Base-by-base conservation (phyloP, 2,888 invertebrate species). In the Geophilus truncorum region DNA sequence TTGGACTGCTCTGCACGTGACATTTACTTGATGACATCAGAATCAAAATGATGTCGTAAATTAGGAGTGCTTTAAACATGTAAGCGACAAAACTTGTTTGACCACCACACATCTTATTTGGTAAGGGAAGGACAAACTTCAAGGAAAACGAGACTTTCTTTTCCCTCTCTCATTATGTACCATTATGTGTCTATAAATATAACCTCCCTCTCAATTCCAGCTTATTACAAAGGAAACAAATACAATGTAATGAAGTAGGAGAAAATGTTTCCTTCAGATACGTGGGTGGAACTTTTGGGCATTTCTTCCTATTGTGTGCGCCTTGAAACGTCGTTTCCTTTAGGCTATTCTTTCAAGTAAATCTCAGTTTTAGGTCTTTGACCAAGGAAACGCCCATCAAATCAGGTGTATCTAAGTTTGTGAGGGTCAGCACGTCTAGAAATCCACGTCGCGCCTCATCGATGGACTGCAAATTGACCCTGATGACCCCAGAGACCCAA, bases 361-460 rank as follows among this genome's bases (percentile, higher is more conserved):
- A 70, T 70, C 70, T 70, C 70, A 25, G 28, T 70, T 70, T 70
- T 70, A 70, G 70, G 70, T 70, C 70, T 70, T 70, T 70, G 70
- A 70, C 70, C 70, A 70, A 70, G 70, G 10, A 12, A 28, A 70
- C 70, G 70, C 70, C 70, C 70, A 70, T 70, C 70, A 4, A 15
- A 18, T 45, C n/a, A n/a, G 45, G 18, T 45, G 4, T 45, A 45
- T 12, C 6, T 25, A 28, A 28, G 1, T 21, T 10, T 25, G 25
- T 28, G 10, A n/a, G 25, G 70, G 70, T 25, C n/a, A 70, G 21
- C 70, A 70, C 70, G 25, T 70, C 70, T n/a, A 70, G 70, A 23
- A 12, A 70, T 70, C 70, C 70, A 70, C 70, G 70, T 70, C 15
- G 70, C 70, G 70, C 70, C 25, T 70, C 70, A 70, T 70, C 70